Evolutionary conservation across 2,888 invertebrate genomes (phyloP).

Genomic region (Noctuana brunneofusca): DNA sequence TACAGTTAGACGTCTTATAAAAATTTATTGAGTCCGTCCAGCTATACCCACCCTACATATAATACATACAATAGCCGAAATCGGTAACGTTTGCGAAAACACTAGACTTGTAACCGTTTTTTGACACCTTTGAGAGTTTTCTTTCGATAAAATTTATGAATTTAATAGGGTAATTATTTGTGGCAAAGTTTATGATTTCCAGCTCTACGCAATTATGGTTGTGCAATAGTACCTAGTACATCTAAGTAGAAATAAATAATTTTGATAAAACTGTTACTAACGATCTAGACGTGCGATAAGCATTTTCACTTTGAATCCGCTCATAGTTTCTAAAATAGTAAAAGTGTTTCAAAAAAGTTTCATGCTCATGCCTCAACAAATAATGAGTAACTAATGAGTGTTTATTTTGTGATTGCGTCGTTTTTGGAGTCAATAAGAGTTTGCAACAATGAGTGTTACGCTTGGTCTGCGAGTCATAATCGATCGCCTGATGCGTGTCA

Average conservation of each 20-base stretch:
- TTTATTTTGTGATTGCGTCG: slow-evolving; percentile 29
- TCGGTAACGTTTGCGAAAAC: slow-evolving; percentile 7
- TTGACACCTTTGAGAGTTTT: too few relatives aligned
- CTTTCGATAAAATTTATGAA: too few relatives aligned
- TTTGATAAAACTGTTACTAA: too few relatives aligned
- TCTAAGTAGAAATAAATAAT: too few relatives aligned
- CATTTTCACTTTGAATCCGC: slow-evolving; percentile 2
- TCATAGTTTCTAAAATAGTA: slow-evolving; percentile 28
- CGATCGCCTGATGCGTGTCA: slow-evolving; percentile 36
- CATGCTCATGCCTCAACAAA: slow-evolving; percentile 18
- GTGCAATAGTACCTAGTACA: too few relatives aligned
- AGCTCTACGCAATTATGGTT: too few relatives aligned
- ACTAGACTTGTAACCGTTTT: too few relatives aligned
- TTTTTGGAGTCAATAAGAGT: slow-evolving; percentile 27
- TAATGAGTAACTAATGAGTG: slow-evolving; percentile 6
- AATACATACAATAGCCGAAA: neutral
- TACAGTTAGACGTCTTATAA: slow-evolving; percentile 37
- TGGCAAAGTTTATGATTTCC: too few relatives aligned
- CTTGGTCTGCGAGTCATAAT: slow-evolving; percentile 32
- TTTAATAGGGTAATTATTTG: too few relatives aligned
- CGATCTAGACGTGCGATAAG: neutral
- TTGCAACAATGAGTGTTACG: slow-evolving; percentile 30
- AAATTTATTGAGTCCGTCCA: slow-evolving; percentile 19
- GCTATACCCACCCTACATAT: slow-evolving; percentile 10
- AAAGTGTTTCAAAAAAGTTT: slow-evolving; percentile 30